These are phyloP conservation scores for Casuarius casuarius DNA, from an alignment of 2,113 vertebrate species.

Conservation along the genomic window DNA sequence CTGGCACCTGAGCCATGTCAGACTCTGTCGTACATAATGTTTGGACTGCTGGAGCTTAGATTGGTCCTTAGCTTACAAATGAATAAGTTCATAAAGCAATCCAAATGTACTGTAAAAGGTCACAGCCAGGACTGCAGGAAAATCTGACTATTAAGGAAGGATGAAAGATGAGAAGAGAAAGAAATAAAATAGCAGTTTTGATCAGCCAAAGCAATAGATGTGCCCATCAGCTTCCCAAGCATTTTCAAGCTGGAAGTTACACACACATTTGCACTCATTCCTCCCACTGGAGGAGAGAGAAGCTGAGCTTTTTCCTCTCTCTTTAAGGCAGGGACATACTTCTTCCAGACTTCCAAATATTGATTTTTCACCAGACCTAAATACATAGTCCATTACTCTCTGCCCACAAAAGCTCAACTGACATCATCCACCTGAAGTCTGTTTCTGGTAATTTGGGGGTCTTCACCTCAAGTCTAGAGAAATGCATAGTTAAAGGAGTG, in stretches of 20 bases:
- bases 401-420: not conserved
- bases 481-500: not conserved
- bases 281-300: not conserved
- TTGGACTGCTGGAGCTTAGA: not conserved
- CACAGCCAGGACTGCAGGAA: not conserved
- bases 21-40: not conserved
- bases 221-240: not conserved
- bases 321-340: not conserved
- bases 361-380: not conserved
- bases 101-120: not conserved
- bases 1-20: not conserved
- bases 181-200: not conserved
- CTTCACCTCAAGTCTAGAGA: not conserved
- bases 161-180: not conserved
- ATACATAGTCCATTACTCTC: not conserved
- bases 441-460: not conserved
- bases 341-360: constrained; percentile 8
- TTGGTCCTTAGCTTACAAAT: not conserved
- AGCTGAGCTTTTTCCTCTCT: not conserved
- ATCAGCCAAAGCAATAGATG: not conserved
- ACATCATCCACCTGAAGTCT: not conserved
- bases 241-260: not conserved
- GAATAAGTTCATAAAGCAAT: not conserved
- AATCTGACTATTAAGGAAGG: not conserved
- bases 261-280: not conserved